phyloP scores from a whole-genome alignment of 2,888 invertebrate species.

The Lasioglossum morio region DNA sequence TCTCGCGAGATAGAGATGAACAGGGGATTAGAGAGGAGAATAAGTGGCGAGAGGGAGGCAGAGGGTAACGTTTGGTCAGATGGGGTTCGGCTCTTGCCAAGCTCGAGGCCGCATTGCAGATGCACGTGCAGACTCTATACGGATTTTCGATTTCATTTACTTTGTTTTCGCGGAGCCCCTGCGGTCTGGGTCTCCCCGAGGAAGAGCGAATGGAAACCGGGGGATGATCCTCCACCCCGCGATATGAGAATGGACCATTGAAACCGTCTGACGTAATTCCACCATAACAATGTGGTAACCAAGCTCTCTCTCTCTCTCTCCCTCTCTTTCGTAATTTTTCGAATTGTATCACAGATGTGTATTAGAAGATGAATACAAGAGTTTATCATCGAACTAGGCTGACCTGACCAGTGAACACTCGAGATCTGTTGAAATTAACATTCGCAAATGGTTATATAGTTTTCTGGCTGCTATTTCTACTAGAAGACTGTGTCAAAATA shows the following conservation, averaged over 20 bases:
- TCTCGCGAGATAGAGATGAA: conserved; percentile 26
- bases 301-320: neutral
- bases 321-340: neutral
- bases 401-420: no score
- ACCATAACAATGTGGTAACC: neutral
- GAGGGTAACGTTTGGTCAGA: conserved; percentile 53
- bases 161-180: conserved; percentile 40
- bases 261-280: neutral
- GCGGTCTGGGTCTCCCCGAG: conserved; percentile 13
- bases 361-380: neutral
- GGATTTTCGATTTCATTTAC: conserved; percentile 68
- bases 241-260: neutral
- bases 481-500: no score
- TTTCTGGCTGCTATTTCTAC: no score
- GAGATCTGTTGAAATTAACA: no score
- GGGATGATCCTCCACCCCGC: neutral
- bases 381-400: neutral
- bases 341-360: neutral
- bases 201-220: neutral
- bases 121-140: conserved; percentile 72
- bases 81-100: conserved; percentile 66
- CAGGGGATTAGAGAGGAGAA: neutral
- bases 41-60: conserved; percentile 17
- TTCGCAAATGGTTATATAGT: no score
- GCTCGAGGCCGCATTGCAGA: conserved; percentile 77